Conservation (phyloP, 2,113 vertebrate species). For the Odobenus rosmarus region DNA sequence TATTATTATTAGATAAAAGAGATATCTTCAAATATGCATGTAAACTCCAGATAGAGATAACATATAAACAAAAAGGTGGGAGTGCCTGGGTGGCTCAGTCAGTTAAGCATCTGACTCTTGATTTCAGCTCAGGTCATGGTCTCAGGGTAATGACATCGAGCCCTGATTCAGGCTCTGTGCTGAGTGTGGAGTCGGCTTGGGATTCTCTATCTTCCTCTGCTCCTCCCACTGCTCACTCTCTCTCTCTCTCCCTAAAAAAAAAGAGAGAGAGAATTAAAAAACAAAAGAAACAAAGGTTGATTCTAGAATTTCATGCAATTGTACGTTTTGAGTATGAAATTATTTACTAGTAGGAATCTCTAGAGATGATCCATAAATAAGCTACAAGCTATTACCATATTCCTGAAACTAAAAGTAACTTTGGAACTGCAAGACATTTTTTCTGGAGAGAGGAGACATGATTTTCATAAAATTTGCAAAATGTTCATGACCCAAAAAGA, state of each 20-base stretch:
- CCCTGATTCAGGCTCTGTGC: neutral
- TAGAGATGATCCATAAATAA: neutral
- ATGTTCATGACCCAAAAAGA: neutral
- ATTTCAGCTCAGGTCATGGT: neutral
- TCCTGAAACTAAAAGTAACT: constrained; percentile 12
- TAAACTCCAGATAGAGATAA: neutral
- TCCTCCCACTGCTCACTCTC: neutral
- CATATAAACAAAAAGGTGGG: neutral
- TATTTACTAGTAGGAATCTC: neutral
- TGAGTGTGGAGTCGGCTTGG: neutral
- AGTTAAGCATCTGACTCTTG: neutral
- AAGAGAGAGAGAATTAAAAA: too few relatives aligned
- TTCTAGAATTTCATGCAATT: neutral
- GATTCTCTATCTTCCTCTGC: neutral
- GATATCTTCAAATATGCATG: neutral
- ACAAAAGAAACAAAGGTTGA: neutral
- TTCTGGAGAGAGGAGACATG: neutral
- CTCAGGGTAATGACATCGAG: neutral
- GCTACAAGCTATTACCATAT: neutral
- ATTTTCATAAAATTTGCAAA: neutral
- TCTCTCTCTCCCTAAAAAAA: neutral
- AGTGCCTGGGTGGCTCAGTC: neutral
- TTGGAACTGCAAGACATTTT: neutral
- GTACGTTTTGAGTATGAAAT: neutral
- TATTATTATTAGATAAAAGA: neutral